These are phyloP conservation scores for Parauchenoglanis punctatus DNA, from an alignment of 2,797 vertebrate species.

Conservation along the genomic window DNA sequence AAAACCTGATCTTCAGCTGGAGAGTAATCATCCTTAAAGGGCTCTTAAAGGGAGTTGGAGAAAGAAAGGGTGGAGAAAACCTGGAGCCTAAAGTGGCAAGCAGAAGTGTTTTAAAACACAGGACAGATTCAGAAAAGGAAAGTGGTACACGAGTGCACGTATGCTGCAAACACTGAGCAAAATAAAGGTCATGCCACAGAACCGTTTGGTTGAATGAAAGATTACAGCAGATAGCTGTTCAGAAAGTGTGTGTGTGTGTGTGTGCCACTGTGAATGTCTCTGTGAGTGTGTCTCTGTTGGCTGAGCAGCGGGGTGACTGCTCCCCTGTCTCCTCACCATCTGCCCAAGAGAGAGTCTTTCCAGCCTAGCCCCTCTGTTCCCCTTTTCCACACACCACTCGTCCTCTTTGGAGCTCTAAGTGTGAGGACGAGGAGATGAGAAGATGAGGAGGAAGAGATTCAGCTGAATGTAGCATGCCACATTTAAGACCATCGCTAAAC, in stretches of 20 bases:
- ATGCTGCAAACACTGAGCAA: conserved; percentile 18
- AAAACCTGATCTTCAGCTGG: conserved; percentile 49
- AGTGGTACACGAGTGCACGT: conserved; percentile 33
- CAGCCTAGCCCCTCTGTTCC: conserved; percentile 41
- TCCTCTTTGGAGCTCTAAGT: conserved; percentile 28
- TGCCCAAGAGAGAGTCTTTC: conserved; percentile 56
- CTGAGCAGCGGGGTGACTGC: conserved; percentile 59
- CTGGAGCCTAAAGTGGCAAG: conserved; percentile 32
- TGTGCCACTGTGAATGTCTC: conserved; percentile 24
- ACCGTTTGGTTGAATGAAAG: conserved; percentile 47
- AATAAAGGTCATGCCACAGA: conserved; percentile 45
- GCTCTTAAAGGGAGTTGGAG: conserved; percentile 25
- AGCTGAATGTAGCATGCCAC: neutral
- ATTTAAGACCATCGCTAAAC: neutral
- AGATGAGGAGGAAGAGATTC: neutral
- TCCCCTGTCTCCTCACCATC: conserved; percentile 61
- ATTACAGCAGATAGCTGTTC: conserved; percentile 53
- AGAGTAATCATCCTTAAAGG: conserved; percentile 49
- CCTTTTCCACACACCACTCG: conserved; percentile 29
- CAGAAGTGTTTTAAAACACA: conserved; percentile 30
- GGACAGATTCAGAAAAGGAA: conserved; percentile 36
- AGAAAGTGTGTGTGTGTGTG: conserved; percentile 41
- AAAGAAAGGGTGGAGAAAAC: conserved; percentile 23
- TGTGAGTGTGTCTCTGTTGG: conserved; percentile 55
- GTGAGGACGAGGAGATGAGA: conserved; percentile 1